Base-by-base conservation (phyloP, 1,140 invertebrate genomes). In the Acromyrmex echinatior region DNA sequence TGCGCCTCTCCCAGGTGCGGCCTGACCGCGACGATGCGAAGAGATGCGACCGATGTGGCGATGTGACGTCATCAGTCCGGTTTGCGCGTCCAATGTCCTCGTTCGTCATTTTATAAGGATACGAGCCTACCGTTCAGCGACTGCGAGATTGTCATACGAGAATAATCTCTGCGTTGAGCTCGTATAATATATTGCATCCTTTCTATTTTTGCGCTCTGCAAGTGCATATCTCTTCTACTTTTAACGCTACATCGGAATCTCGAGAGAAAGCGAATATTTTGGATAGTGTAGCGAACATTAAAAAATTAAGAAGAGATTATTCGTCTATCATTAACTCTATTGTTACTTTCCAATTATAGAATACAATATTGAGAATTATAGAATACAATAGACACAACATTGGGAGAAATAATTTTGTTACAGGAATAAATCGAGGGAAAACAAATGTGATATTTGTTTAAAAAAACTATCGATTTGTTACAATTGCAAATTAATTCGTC, bases 1-100 rank as follows among this genome's bases (percentile, higher is more conserved):
- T 86, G 68, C 89, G 73, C 88, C 89, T 74, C 87, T 63, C 62
- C 62, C 88, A 87, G 88, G 88, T 82, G 88, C 84, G 88, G 49
- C 39, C 63, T 58, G 45, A 77, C 49, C 49, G 66, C 39, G 62
- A 53, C 35, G 28, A 62, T 31, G 56, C 56, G 63, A 35, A 60
- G 49, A 60, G 58, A 85, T 77, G 77, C 25, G 39, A 28, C 21
- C 16, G 39, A 45, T 10, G 39, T 10, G 31, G 53, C 6, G 16
- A 7, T 58, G 70, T 51, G 78, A 77, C 81, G 56, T 88, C 71
- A 21, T 9, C 28, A 4, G 65, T 39, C 58, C 49, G 62, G 25
- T 79, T 79, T 79, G 77, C 62, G 10, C 65, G 39, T 58, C 35
- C 65, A 16, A 71, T 21, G 65, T 58, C 31, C 78, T 70, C 78